These are phyloP conservation scores for Polypterus bichir DNA, from an alignment of 2,113 vertebrate genomes.

Conservation along the genomic window DNA sequence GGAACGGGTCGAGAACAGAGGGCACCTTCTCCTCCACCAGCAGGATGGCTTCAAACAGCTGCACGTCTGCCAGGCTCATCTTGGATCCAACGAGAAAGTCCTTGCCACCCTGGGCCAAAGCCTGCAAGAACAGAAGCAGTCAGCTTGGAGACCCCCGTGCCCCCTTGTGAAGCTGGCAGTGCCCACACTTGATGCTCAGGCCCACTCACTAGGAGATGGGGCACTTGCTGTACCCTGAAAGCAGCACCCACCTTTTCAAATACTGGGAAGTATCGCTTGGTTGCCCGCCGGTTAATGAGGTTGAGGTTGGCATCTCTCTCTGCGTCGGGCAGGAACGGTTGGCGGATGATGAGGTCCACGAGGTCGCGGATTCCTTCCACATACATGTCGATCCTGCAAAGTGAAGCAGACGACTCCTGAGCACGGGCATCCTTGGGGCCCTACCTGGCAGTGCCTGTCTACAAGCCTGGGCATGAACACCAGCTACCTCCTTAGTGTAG, in stretches of 20 bases:
- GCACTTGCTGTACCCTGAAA: no score
- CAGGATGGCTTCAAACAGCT: conserved; percentile 67
- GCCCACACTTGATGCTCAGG: not conserved
- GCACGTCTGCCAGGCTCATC: conserved; percentile 69
- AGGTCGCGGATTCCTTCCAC: conserved; percentile 62
- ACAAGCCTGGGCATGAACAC: no score
- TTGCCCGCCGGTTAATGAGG: conserved; percentile 46
- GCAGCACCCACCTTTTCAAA: conserved; percentile 65
- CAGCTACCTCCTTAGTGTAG: no score
- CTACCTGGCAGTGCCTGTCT: no score
- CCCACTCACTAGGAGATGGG: not conserved
- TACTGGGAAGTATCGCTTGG: conserved; percentile 60
- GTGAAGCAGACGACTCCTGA: not conserved
- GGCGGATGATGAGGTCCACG: conserved; percentile 54
- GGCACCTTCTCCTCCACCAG: conserved; percentile 62
- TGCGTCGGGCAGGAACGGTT: conserved; percentile 43
- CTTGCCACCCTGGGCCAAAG: conserved; percentile 41
- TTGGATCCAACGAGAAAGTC: conserved; percentile 69
- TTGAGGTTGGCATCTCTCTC: conserved; percentile 42
- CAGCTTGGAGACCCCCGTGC: not conserved
- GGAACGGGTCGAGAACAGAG: conserved; percentile 52
- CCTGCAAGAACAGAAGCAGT: conserved; percentile 35
- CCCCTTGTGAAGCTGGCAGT: not conserved
- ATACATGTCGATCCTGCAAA: conserved; percentile 71
- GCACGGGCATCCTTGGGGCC: no score